Percentiles rank a stretch among this genome's conserved stretches.
Conservation (phyloP, 2,797 vertebrate genomes). For the Gymnoscopelus microlampas region DNA sequence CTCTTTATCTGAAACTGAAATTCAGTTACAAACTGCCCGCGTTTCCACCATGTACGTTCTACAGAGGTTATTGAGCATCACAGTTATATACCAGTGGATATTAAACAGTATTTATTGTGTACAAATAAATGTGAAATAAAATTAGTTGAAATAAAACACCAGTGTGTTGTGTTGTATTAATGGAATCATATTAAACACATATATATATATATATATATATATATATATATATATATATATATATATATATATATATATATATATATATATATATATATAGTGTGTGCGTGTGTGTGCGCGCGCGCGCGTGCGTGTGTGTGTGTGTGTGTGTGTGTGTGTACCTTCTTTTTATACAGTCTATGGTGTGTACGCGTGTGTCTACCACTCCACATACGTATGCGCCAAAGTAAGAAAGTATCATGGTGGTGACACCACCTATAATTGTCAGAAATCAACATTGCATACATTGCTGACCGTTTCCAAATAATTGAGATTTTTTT, state of each 20-base stretch:
- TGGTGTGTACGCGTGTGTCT: too few relatives aligned
- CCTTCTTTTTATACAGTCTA: too few relatives aligned
- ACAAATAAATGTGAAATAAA: conserved; percentile 95
- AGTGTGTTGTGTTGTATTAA: neutral
- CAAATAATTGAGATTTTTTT: too few relatives aligned
- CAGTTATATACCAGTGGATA: conserved; percentile 86
- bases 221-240: too few relatives aligned
- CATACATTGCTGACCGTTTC: too few relatives aligned
- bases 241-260: too few relatives aligned
- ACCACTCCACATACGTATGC: neutral
- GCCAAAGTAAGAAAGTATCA: too few relatives aligned
- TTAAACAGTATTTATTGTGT: conserved; percentile 98
- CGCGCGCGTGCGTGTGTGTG: neutral
- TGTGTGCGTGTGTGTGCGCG: neutral
- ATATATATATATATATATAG: too few relatives aligned
- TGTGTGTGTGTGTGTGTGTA: neutral
- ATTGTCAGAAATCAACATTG: too few relatives aligned
- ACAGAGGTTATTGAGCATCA: conserved; percentile 49
- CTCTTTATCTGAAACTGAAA: conserved; percentile 44
- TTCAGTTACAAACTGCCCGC: conserved; percentile 50
- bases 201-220: too few relatives aligned
- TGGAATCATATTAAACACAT: neutral
- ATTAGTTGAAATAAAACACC: conserved; percentile 75
- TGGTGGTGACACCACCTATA: too few relatives aligned
- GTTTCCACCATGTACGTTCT: conserved; percentile 37